Evolutionary conservation across 2,888 invertebrate species (phyloP), one percentile per base, ranked within the genome.

Genomic region (Strigamia crassipes): DNA sequence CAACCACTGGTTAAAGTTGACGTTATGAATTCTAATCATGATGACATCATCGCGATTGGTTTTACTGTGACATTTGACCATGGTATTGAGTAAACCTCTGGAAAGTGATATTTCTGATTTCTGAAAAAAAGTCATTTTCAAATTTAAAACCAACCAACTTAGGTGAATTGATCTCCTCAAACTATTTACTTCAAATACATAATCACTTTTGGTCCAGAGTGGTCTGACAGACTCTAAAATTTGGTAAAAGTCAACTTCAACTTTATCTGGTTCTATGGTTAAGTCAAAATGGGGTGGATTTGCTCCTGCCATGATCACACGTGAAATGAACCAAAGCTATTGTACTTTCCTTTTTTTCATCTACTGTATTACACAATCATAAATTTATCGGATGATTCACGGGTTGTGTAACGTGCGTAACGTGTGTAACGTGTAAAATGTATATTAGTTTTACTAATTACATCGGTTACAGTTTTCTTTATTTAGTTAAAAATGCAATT

Each of bases 21-120:
- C 21, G 13, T 78, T 78, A 38, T 78, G 79, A 13, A 78, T 78
- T 9, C 79, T 38, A 21, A 78, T 78, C 79, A 78, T 78, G 10
- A 78, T 31, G n/a, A 18, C 79, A 78, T 78, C 79, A 5, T 1
- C 13, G 18, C 13, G 15, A 18, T 38, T 21, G 5, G 13, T 21
- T 38, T 21, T 38, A 38, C 23, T 78, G 79, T 78, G n/a, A 38
- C 79, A 78, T 78, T 78, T 78, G 18, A 78, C 79, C 79, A 78
- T 78, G 5, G 79, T 78, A 10, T 78, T 78, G 38, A 78, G 38
- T 21, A 78, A 38, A 13, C 79, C 79, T 42, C 41, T 38, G 8
- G 79, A 78, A 34, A n/a, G 0, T 41, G 13, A 10, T 9, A 78
- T 15, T 13, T 38, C 18, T 38, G 79, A 78, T 78, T 21, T 78